Conservation (phyloP, 2,888 invertebrate species). For the Hermaeophaga mercurialis region DNA sequence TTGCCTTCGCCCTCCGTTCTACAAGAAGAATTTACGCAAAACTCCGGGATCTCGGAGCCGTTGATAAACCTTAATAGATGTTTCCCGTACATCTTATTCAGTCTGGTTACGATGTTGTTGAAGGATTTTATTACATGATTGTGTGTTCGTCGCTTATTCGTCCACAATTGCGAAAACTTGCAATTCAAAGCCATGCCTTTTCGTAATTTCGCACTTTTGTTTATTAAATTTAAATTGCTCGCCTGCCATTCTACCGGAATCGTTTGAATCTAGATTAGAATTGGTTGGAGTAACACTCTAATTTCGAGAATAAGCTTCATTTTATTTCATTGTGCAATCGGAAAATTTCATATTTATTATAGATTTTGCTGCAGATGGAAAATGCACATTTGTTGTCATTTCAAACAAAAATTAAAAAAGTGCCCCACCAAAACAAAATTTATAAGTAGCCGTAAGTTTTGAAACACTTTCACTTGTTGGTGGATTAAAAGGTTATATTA, state of each 20-base stretch:
- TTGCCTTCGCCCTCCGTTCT: background rate
- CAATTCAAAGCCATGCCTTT: constrained; percentile 18
- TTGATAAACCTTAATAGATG: constrained; percentile 38
- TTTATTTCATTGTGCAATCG: too few species aligned
- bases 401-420: too few species aligned
- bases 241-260: constrained; percentile 4
- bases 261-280: constrained; percentile 18
- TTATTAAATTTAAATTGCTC: constrained; percentile 26
- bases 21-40: constrained; percentile 10
- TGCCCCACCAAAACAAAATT: too few species aligned
- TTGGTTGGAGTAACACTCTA: constrained; percentile 2
- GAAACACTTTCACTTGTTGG: too few species aligned
- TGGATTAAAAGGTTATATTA: too few species aligned
- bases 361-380: too few species aligned
- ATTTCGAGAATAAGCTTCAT: constrained; percentile 3
- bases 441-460: too few species aligned
- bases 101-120: constrained; percentile 27
- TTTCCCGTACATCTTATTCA: constrained; percentile 34
- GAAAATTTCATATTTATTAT: too few species aligned
- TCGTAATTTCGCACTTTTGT: constrained; percentile 15
- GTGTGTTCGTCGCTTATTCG: constrained; percentile 16
- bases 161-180: constrained; percentile 17
- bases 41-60: constrained; percentile 18
- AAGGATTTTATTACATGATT: constrained; percentile 33
- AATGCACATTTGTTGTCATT: too few species aligned